Base-by-base conservation (phyloP, 2,888 invertebrate genomes). In the Pterostichus madidus region DNA sequence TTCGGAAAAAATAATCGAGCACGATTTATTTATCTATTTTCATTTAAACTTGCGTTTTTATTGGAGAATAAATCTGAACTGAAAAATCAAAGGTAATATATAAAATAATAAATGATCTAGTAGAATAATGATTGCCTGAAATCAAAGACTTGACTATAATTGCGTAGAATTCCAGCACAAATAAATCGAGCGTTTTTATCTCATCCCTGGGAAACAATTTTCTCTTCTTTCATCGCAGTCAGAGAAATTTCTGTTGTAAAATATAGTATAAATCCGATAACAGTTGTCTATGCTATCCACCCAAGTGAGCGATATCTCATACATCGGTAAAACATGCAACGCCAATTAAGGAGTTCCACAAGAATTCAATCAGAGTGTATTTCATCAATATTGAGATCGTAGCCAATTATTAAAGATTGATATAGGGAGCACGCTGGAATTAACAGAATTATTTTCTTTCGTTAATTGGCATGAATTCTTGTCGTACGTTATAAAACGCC, bases 371-470 rank as follows among this genome's bases (percentile, higher is more conserved):
- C 56, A 78, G 78, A 31, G 13, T 31, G 32, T 78, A 78, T 78
- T 78, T 61, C 78, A 78, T 78, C 78, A 78, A 78, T 78, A 78
- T 78, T 78, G 56, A 78, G 56, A 78, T 59, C 61, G 61, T n/a
- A 78, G 61, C 78, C 78, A 78, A 78, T 78, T 78, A 78, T 78
- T 78, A 59, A 78, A 78, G 78, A 78, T 78, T 78, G 78, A 78
- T 56, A 61, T 17, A 24, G 39, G 61, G 52, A 61, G 6, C 39
- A 35, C 35, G 35, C 24, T 52, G 39, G 61, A 39, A 78, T 78
- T 78, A 78, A 78, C 78, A 78, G 59, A 78, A 78, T 78, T 44
- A 78, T 78, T 78, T 78, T 78, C 56, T 61, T 59, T 59, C 59
- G 53, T 78, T 78, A 78, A 78, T 78, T 78, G 78, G 78, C 78